Conservation (phyloP, 2,113 vertebrate species). For the Porphyrio hochstetteri region DNA sequence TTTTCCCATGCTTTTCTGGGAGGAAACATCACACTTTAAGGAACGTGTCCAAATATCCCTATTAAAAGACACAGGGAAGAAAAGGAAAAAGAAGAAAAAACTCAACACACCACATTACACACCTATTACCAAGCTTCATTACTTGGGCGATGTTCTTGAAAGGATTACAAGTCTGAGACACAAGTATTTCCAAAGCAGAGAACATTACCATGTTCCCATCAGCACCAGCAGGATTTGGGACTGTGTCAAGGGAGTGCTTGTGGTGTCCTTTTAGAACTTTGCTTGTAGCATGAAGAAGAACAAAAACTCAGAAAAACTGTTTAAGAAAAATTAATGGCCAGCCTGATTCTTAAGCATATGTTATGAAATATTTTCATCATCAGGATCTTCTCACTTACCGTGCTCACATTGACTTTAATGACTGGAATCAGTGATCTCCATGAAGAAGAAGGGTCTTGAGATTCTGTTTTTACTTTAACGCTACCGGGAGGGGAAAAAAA, state of each 20-base stretch:
- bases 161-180: neutral
- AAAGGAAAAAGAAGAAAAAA: neutral
- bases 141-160: neutral
- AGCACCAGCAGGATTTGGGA: neutral
- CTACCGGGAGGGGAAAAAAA: slow-evolving; percentile 29
- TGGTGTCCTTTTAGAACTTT: neutral
- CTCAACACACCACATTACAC: neutral
- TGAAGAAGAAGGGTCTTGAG: slow-evolving; percentile 89
- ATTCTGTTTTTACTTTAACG: slow-evolving; percentile 90
- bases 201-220: neutral
- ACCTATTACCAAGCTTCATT: neutral
- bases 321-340: neutral
- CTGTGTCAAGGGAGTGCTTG: neutral
- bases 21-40: neutral
- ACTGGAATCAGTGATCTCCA: slow-evolving; percentile 98
- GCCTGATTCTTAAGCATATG: neutral
- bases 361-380: neutral
- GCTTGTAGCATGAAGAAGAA: neutral
- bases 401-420: slow-evolving; percentile 97
- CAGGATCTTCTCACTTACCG: slow-evolving; percentile 80
- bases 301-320: neutral
- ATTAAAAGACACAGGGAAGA: neutral
- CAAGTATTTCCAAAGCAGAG: neutral
- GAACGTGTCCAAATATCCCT: neutral
- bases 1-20: neutral